Conservation (phyloP, 2,888 invertebrate species). For the Panorpa germanica region DNA sequence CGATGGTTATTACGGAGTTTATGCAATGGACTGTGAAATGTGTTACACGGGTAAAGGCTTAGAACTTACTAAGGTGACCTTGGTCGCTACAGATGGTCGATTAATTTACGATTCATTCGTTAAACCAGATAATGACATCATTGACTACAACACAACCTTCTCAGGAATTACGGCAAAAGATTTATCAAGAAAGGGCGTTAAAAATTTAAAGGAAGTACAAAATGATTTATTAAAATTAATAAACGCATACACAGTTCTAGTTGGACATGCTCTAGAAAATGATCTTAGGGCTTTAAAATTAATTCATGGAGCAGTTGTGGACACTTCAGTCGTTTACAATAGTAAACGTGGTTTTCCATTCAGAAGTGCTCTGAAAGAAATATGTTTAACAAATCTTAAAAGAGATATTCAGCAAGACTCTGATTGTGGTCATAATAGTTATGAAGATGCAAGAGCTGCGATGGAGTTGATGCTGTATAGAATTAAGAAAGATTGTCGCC, state of each 20-base stretch:
- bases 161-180: conserved; percentile 69
- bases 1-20: conserved; percentile 35
- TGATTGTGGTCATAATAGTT: conserved; percentile 68
- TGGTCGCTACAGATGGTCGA: conserved; percentile 54
- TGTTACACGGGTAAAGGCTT: conserved; percentile 74
- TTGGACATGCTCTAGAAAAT: conserved; percentile 91
- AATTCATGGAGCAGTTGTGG: conserved; percentile 67
- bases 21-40: conserved; percentile 94
- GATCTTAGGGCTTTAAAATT: conserved; percentile 76
- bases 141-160: conserved; percentile 91
- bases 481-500: conserved; percentile 32
- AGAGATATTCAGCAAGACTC: conserved; percentile 61
- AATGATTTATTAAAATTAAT: conserved; percentile 66
- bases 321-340: conserved; percentile 79
- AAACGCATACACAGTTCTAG: conserved; percentile 65
- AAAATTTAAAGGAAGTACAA: conserved; percentile 63
- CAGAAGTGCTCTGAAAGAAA: conserved; percentile 61
- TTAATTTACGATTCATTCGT: conserved; percentile 73
- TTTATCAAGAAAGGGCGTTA: conserved; percentile 28
- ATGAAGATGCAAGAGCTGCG: conserved; percentile 82
- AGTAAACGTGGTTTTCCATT: conserved; percentile 69
- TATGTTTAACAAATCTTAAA: conserved; percentile 52
- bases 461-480: conserved; percentile 76
- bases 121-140: conserved; percentile 57
- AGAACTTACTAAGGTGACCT: conserved; percentile 74